Base-by-base conservation (phyloP, 2,113 vertebrate species). In the Seriola rivoliana region DNA sequence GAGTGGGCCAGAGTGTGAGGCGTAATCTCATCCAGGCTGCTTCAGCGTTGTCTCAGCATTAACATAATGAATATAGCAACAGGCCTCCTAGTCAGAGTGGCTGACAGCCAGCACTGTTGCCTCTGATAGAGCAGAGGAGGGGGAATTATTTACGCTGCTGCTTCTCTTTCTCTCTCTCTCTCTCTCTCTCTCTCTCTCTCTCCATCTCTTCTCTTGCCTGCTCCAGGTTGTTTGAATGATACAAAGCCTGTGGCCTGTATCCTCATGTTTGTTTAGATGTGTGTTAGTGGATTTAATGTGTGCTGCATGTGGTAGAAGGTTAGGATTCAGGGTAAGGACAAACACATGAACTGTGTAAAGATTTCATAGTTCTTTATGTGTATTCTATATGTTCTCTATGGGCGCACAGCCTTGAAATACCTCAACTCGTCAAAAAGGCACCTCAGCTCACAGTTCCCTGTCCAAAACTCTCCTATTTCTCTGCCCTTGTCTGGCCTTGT, bases 41-140 rank as follows among this genome's bases (percentile, higher is more conserved):
- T 87, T 86, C 86, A 79, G 91, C 67, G 23, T 81, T 64, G 77
- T 81, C 67, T 91, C 81, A 63, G 81, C 82, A 93, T 93, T 89
- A 90, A 85, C 80, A 90, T 89, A 81, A 90, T 85, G 77, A 84
- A 87, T 72, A 90, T 69, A 90, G 90, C 87, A 89, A 85, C 85
- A 86, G 71, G 85, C 62, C 78, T 85, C 69, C 36, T 25, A 75
- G 86, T 84, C 64, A 67, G 73, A 80, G 84, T 73, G 78, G 79
- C 81, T 80, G 63, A 44, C 82, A 85, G 75, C 83, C 81, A 88
- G 77, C 36, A 44, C 80, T 64, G 77, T 71, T 81, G 81, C 71
- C 73, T 91, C 75, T 62, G 46, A 64, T 63, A 69, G 81, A 57
- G 71, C 85, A 77, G 75, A 81, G 57, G 85, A 80, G 71, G 80